These are phyloP conservation scores for Grammatotria lemairii DNA, from an alignment of 2,113 vertebrate genomes.

Conservation along the genomic window DNA sequence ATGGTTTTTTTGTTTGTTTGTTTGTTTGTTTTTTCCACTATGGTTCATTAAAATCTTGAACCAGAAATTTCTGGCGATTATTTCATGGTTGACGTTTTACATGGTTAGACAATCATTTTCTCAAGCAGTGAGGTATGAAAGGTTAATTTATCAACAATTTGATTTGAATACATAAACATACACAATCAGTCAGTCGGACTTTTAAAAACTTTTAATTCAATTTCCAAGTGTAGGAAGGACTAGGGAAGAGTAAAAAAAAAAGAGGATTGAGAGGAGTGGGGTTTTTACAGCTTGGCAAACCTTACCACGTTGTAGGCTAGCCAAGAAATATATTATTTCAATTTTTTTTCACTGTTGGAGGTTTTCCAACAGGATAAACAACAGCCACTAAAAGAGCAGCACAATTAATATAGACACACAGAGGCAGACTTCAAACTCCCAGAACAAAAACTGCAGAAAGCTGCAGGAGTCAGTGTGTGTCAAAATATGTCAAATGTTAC, in stretches of 20 bases:
- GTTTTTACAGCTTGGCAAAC: neutral
- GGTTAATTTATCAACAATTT: neutral
- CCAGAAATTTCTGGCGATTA: rapidly evolving
- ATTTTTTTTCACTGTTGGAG: neutral
- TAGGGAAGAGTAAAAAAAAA: neutral
- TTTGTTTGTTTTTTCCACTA: neutral
- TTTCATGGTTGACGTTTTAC: rapidly evolving
- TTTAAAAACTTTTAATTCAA: neutral
- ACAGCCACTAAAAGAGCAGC: neutral
- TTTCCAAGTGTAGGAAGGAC: neutral
- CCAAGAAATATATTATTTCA: neutral
- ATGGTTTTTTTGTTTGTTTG: rapidly evolving
- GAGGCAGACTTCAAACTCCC: neutral
- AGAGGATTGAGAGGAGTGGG: neutral
- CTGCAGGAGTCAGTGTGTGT: neutral
- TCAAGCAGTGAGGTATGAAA: neutral
- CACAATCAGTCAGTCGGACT: neutral
- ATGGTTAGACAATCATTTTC: neutral
- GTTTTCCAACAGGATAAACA: neutral
- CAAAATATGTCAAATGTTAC: neutral
- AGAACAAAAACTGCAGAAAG: neutral
- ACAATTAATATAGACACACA: neutral
- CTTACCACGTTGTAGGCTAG: neutral
- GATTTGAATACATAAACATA: neutral
- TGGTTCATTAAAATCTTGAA: neutral